Evolutionary conservation across 2,888 invertebrate genomes (phyloP).

Genomic region (Macaria liturata): DNA sequence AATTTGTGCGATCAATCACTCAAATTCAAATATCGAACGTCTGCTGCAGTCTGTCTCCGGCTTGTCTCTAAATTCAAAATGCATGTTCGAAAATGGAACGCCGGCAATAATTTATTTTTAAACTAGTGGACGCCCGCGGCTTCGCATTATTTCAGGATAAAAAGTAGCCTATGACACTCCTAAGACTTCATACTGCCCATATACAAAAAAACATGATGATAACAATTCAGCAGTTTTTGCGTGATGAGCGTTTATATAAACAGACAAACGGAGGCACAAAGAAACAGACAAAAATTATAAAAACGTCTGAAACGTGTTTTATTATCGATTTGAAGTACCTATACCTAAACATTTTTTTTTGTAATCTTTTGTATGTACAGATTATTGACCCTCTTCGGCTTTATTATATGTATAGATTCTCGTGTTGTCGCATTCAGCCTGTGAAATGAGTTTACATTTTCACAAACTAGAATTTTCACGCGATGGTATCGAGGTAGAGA

Average conservation of each 20-base stretch:
- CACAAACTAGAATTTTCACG: conserved; percentile 33
- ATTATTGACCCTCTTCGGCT: no score
- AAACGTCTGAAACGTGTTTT: no score
- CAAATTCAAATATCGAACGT: conserved; percentile 19
- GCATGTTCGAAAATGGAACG: conserved; percentile 24
- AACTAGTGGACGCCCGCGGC: neutral
- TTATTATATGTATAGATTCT: no score
- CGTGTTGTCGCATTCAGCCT: conserved; percentile 19
- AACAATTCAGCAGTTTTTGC: no score
- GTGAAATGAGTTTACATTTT: conserved; percentile 33
- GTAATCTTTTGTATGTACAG: no score
- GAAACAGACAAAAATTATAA: no score
- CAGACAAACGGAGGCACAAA: no score
- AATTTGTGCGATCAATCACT: conserved; percentile 7
- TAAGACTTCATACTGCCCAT: neutral
- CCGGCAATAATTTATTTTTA: conserved; percentile 21
- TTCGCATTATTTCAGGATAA: no score
- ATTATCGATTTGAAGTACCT: no score
- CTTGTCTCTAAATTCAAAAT: neutral
- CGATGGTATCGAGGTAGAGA: conserved; percentile 33
- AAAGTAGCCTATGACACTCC: no score
- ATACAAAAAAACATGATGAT: neutral
- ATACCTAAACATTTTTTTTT: no score
- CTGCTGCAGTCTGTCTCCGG: neutral
- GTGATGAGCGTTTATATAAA: no score